A percentile compares a stretch with the other conserved stretches of the same genome.
Evolutionary conservation across 1,140 invertebrate genomes (phyloP).

Genomic region (Eueides isabella): DNA sequence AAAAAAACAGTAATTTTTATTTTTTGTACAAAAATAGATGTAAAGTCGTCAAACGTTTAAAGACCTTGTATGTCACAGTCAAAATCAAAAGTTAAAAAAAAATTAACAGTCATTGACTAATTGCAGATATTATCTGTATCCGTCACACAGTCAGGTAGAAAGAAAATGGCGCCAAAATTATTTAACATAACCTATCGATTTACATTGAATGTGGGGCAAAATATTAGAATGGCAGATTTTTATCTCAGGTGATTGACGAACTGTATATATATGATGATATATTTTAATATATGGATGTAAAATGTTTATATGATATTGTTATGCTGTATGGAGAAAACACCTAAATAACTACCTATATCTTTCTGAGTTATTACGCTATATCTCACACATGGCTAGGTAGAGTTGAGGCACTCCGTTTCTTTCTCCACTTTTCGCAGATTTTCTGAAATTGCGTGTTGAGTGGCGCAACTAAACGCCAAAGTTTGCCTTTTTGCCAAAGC

Average conservation of each 20-base stretch:
- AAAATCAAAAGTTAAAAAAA: neutral
- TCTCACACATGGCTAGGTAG: too few relatives aligned
- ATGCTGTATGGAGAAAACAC: neutral
- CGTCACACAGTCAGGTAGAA: conserved; percentile 29
- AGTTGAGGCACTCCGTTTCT: too few relatives aligned
- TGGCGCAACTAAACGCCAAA: too few relatives aligned
- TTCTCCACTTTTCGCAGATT: too few relatives aligned
- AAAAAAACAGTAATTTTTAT: too few relatives aligned
- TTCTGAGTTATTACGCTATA: too few relatives aligned
- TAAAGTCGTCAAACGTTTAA: neutral
- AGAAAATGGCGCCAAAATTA: conserved; percentile 37
- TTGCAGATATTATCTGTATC: conserved; percentile 18
- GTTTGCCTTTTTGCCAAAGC: too few relatives aligned
- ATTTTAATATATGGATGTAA: conserved; percentile 15
- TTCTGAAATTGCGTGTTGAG: too few relatives aligned
- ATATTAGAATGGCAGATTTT: conserved; percentile 43
- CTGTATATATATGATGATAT: conserved; percentile 27
- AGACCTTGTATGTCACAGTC: neutral
- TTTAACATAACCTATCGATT: conserved; percentile 38
- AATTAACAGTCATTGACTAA: conserved; percentile 18
- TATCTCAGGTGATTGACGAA: conserved; percentile 31
- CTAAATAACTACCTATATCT: too few relatives aligned
- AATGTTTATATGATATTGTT: too few relatives aligned
- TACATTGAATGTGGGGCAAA: conserved; percentile 38
- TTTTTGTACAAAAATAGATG: neutral